Evolutionary conservation across 30 jellyfish, hydroid and myxozoan species (phyloP), one percentile per base, ranked within the genome.

Genomic region (Chrysaora quinquecirrha): DNA sequence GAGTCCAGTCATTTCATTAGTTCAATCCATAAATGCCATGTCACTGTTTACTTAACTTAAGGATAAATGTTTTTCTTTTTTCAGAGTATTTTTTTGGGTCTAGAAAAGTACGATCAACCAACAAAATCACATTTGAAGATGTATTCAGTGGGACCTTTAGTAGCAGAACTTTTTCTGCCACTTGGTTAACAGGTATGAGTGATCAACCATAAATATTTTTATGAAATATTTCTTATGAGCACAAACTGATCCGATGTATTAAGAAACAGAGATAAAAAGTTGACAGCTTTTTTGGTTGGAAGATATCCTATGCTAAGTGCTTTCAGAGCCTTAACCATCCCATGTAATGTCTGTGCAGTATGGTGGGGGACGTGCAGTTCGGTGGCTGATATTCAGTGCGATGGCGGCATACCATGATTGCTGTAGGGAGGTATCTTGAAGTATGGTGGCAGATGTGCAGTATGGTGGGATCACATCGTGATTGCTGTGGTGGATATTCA

Each of bases 121-220:
- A 73, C 29, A 82, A 82, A 38, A 23, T 82, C 30, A 82, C 92
- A 11, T 82, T 82, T 68, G 80, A 49, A 6, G 92, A 82, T 1
- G 80, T 65, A 19, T 10, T 82, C 29, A 32, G 25, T 49, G 92
- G 86, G 47, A 34, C 19, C 18, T 82, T 82, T 30, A 28, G 48
- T 30, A 74, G 83, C 19, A 38, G 48, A 16, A 27, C 76, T 1
- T 82, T 61, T 47, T 68, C 73, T 16, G 47, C 34, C 23, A 50
- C 38, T 33, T 82, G 92, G 92, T 21, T 82, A 12, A 58, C 84
- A 29, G 92, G 92, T 82, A 31, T 30, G 62, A 3, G 29, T 19
- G 12, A 43, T 43, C 16, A 43, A 6, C 16, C 16, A 9, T 6
- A 6, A 43, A 43, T 43, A n/a, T 43, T 9, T 43, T 43, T 9